A percentile compares a stretch with the other conserved stretches of the same genome.
These are phyloP conservation scores for Drosophila fungiperda DNA, from an alignment of 2,888 invertebrate genomes.

Conservation along the genomic window DNA sequence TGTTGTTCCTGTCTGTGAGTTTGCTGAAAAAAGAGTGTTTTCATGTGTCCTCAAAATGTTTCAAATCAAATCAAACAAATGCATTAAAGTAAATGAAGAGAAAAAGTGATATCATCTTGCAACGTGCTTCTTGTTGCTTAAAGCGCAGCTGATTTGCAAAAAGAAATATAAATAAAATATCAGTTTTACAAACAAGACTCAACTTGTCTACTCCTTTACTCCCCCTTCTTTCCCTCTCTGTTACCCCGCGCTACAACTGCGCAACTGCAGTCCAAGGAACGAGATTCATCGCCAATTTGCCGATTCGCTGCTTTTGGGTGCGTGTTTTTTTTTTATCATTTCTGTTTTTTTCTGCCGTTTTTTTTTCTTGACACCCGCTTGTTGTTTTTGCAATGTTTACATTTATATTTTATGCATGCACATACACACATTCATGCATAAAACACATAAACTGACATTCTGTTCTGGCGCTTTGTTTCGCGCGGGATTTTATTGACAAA, in stretches of 20 bases:
- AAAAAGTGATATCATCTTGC: conserved; percentile 44
- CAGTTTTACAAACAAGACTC: conserved; percentile 34
- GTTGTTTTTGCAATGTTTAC: conserved; percentile 64
- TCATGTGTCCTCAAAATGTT: conserved; percentile 28
- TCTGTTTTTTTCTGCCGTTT: conserved; percentile 14
- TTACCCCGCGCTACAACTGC: not conserved
- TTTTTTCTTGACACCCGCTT: conserved; percentile 45
- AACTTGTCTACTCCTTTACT: conserved; percentile 12
- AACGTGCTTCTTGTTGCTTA: conserved; percentile 12
- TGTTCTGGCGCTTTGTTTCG: conserved; percentile 76
- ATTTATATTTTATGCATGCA: conserved; percentile 33
- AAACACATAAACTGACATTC: conserved; percentile 70
- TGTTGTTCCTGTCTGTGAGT: conserved; percentile 5
- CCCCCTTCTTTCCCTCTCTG: not conserved
- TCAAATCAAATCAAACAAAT: conserved; percentile 51
- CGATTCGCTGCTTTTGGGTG: conserved; percentile 64
- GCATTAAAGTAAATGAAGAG: conserved; percentile 50
- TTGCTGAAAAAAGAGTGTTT: conserved; percentile 19
- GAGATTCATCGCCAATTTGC: conserved; percentile 50
- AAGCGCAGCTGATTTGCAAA: conserved; percentile 48
- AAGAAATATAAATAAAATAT: conserved; percentile 3
- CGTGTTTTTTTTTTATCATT: conserved; percentile 44
- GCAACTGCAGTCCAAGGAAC: conserved; percentile 31
- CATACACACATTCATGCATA: conserved; percentile 11
- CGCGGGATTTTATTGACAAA: conserved; percentile 78